These are phyloP conservation scores for Clarias fuscus DNA, from an alignment of 2,797 vertebrate species.

Conservation along the genomic window DNA sequence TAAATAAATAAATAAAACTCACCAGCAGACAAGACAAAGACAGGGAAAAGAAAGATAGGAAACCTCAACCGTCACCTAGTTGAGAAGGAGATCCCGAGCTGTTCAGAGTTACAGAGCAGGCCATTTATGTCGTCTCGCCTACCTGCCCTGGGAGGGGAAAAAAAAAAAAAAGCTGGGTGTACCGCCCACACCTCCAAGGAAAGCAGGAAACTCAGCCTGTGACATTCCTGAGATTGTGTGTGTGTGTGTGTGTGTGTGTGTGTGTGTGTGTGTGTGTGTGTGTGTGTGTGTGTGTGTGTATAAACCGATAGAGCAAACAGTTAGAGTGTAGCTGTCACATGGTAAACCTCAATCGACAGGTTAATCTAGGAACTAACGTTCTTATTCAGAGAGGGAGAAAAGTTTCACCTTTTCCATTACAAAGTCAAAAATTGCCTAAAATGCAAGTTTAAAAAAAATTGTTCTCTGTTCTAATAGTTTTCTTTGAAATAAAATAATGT, in stretches of 20 bases:
- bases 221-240: conserved; percentile 54
- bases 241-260: conserved; percentile 25
- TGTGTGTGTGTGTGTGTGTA: conserved; percentile 18
- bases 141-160: conserved; percentile 10
- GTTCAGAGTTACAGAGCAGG: conserved; percentile 12
- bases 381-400: background rate
- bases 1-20: background rate
- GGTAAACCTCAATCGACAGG: conserved; percentile 28
- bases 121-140: conserved; percentile 1
- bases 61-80: background rate
- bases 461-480: background rate
- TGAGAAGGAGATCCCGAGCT: background rate
- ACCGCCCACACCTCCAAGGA: conserved; percentile 54
- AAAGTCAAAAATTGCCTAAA: background rate
- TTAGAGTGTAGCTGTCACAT: conserved; percentile 27
- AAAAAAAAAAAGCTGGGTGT: conserved; percentile 42
- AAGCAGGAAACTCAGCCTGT: conserved; percentile 66
- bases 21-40: conserved; percentile 28
- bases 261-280: conserved; percentile 31
- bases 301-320: conserved; percentile 26
- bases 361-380: conserved; percentile 9
- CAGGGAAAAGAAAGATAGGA: background rate
- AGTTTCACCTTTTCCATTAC: background rate
- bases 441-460: background rate
- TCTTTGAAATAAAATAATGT: background rate